A percentile compares a stretch with the other conserved stretches of the same genome.
Evolutionary conservation across 2,113 vertebrate genomes (phyloP).

Genomic region (Peromyscus californicus): DNA sequence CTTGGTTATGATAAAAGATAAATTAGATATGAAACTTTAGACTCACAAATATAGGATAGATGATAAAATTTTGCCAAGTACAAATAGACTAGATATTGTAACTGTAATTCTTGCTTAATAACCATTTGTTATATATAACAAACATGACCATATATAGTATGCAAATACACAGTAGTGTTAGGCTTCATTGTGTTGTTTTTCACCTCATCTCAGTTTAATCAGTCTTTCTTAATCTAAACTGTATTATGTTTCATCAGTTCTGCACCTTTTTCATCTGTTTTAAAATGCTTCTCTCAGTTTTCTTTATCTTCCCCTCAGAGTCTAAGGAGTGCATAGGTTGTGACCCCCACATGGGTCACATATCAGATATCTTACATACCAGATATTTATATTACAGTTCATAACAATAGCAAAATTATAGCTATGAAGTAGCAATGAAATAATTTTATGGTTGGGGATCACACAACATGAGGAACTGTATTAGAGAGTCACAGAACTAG

Average conservation of each 20-base stretch:
- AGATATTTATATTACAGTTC: background rate
- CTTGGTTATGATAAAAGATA: too few relatives aligned
- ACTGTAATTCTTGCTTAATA: too few relatives aligned
- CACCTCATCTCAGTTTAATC: background rate
- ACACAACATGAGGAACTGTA: background rate
- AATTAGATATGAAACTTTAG: too few relatives aligned
- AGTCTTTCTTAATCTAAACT: background rate
- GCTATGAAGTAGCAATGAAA: background rate
- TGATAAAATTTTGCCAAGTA: too few relatives aligned
- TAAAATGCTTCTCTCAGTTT: background rate
- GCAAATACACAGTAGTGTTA: background rate
- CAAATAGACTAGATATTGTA: too few relatives aligned
- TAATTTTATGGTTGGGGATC: background rate
- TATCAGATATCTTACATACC: background rate
- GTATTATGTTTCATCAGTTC: background rate
- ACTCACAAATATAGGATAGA: too few relatives aligned
- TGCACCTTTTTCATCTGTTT: background rate
- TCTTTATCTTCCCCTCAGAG: background rate
- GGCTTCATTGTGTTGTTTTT: background rate
- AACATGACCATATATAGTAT: background rate
- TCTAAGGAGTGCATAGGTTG: background rate
- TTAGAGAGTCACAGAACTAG: background rate
- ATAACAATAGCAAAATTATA: background rate
- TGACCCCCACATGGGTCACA: background rate
- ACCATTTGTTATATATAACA: too few relatives aligned